These are phyloP conservation scores for Ovis canadensis DNA, from an alignment of 2,113 vertebrate species.

Conservation along the genomic window DNA sequence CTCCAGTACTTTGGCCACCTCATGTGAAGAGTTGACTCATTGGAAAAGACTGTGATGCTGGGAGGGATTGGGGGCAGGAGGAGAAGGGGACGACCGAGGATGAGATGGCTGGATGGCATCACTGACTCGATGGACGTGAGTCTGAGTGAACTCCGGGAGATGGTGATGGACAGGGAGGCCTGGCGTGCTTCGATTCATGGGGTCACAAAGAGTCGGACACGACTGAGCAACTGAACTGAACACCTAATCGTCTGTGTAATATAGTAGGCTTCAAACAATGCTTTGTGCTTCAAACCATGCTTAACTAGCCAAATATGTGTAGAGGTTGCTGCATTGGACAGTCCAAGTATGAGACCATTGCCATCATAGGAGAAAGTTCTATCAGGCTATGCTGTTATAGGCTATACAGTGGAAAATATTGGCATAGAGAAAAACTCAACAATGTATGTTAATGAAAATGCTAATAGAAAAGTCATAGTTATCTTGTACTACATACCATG, in stretches of 20 bases:
- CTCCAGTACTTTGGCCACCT: no score
- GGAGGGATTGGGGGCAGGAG: no score
- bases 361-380: background rate
- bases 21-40: no score
- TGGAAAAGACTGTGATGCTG: no score
- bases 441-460: background rate
- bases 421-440: background rate
- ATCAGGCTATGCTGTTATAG: background rate
- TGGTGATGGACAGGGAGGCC: no score
- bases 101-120: no score
- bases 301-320: background rate
- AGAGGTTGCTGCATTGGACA: background rate
- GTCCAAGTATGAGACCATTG: background rate
- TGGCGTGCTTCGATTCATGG: rapidly evolving
- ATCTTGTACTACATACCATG: background rate
- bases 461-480: background rate
- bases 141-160: rapidly evolving
- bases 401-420: background rate
- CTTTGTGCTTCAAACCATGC: background rate
- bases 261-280: background rate
- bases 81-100: no score
- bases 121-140: rapidly evolving
- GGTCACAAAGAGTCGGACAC: rapidly evolving
- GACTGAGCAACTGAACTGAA: background rate
- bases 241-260: background rate